Evolutionary conservation across 2,797 vertebrate genomes (phyloP).

Genomic region (Pantherophis alleghaniensis): DNA sequence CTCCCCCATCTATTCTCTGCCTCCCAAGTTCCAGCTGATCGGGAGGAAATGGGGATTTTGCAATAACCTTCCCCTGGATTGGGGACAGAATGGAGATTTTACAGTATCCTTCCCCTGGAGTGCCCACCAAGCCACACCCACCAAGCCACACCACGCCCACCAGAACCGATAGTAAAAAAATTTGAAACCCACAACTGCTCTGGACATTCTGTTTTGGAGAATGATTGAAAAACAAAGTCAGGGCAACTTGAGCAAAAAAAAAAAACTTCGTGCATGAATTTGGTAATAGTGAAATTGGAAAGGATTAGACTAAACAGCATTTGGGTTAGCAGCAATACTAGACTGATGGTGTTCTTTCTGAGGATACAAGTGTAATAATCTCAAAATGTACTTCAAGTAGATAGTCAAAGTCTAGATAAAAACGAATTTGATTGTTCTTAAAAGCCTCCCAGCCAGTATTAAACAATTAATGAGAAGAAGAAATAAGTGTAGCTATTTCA

Average conservation of each 20-base stretch:
- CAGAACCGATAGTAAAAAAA: no score
- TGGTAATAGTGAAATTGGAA: not conserved
- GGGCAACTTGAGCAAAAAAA: conserved; percentile 16
- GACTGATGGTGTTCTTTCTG: not conserved
- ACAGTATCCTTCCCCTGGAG: no score
- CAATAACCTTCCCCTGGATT: no score
- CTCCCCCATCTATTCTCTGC: no score
- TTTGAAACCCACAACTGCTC: no score
- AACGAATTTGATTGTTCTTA: not conserved
- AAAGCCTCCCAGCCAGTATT: not conserved
- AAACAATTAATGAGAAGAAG: not conserved
- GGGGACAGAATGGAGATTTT: no score
- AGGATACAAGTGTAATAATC: not conserved
- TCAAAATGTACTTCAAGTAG: not conserved
- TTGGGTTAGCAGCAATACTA: conserved; percentile 16
- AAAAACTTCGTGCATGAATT: not conserved
- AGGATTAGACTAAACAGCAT: conserved; percentile 23
- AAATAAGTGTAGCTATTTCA: not conserved
- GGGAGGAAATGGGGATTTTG: no score
- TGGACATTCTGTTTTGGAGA: conserved; percentile 19
- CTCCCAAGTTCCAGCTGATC: no score
- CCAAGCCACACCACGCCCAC: no score
- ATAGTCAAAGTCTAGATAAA: not conserved
- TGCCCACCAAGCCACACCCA: no score
- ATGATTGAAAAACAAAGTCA: not conserved